Evolutionary conservation across 2,797 vertebrate species (phyloP).

Genomic region (Rhinella marina): DNA sequence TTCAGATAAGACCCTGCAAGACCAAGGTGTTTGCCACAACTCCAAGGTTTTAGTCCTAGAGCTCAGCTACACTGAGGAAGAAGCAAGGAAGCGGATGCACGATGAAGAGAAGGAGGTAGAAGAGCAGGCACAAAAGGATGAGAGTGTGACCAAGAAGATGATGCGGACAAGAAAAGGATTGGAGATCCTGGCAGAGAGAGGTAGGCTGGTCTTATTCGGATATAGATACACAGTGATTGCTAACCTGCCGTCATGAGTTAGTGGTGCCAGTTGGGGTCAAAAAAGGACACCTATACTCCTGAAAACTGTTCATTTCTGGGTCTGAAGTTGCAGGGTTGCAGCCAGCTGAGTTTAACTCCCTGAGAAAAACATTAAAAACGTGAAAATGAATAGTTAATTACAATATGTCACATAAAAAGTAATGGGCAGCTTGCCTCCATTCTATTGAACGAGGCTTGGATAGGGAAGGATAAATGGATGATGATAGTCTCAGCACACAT

Average conservation of each 20-base stretch:
- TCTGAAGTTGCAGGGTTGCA: too few species aligned
- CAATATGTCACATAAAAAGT: too few species aligned
- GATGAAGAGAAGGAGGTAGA: constrained; percentile 76
- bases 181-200: constrained; percentile 91
- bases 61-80: constrained; percentile 80
- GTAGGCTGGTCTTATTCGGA: constrained; percentile 65
- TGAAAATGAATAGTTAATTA: too few species aligned
- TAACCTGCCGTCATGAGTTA: not conserved
- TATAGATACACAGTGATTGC: not conserved
- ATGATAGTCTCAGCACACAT: too few species aligned
- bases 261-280: not conserved
- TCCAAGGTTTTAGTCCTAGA: constrained; percentile 90
- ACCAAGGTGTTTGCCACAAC: constrained; percentile 88
- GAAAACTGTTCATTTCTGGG: not conserved
- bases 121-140: constrained; percentile 67
- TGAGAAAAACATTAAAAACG: too few species aligned
- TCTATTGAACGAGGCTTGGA: too few species aligned
- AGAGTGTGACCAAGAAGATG: constrained; percentile 78
- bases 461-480: too few species aligned
- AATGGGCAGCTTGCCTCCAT: too few species aligned
- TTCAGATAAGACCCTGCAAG: constrained; percentile 81
- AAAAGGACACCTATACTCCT: not conserved
- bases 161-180: constrained; percentile 88
- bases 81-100: constrained; percentile 72
- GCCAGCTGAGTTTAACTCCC: too few species aligned